Conservation (phyloP, 1,140 invertebrate genomes). For the Atta colombica region DNA sequence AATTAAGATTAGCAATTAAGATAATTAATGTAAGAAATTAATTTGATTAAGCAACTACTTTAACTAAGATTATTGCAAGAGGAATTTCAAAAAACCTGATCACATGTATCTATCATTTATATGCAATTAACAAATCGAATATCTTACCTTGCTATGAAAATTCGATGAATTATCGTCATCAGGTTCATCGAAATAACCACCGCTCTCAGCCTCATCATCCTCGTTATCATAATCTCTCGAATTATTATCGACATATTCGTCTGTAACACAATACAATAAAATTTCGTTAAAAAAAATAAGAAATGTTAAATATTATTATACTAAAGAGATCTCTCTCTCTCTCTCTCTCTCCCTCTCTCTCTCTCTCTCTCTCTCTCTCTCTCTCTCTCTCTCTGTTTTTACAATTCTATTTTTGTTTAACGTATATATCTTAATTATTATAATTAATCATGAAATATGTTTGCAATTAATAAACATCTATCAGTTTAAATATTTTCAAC, state of each 20-base stretch:
- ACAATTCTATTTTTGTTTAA: neutral
- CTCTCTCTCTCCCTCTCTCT: neutral
- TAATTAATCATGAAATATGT: neutral
- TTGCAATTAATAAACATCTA: neutral
- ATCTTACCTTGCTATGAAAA: slow-evolving; percentile 75
- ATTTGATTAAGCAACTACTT: neutral
- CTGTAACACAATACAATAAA: slow-evolving; percentile 61
- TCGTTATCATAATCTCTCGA: slow-evolving; percentile 67
- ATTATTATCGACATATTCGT: slow-evolving; percentile 68
- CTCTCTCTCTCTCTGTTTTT: neutral
- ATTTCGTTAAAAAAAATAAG: neutral
- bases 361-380: neutral
- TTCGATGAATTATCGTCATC: slow-evolving; percentile 73
- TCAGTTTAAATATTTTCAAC: neutral
- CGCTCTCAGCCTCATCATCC: slow-evolving; percentile 74
- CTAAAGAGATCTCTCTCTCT: neutral
- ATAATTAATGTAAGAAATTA: neutral
- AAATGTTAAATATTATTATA: neutral
- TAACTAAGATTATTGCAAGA: neutral
- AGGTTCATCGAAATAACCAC: slow-evolving; percentile 74
- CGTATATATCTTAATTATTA: neutral
- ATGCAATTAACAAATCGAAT: slow-evolving; percentile 2
- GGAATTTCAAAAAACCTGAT: neutral
- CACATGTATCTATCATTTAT: neutral
- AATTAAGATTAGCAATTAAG: neutral